Evolutionary conservation across 2,888 invertebrate species (phyloP).

Genomic region (Dusona sp.): DNA sequence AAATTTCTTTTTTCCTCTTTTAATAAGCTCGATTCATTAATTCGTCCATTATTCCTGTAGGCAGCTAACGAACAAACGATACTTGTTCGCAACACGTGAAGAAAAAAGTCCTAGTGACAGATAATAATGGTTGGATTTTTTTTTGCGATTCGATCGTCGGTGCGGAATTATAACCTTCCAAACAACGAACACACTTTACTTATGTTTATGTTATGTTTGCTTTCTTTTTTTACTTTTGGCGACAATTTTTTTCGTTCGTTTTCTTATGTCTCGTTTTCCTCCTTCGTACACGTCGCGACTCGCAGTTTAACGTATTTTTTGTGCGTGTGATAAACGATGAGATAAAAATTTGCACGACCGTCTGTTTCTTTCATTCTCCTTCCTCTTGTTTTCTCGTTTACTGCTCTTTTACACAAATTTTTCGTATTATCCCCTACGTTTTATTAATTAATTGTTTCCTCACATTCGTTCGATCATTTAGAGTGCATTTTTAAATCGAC

Average conservation of each 20-base stretch:
- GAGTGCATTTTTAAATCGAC: slow-evolving; percentile 29
- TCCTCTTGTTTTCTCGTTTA: neutral
- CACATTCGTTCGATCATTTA: slow-evolving; percentile 31
- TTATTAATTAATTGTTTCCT: slow-evolving; percentile 33
- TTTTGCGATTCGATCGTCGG: slow-evolving; percentile 67
- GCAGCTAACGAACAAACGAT: slow-evolving; percentile 51
- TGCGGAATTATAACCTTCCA: slow-evolving; percentile 58
- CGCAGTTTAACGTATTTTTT: slow-evolving; percentile 58
- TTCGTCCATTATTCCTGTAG: slow-evolving; percentile 59
- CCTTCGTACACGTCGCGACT: slow-evolving; percentile 48
- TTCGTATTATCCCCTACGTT: slow-evolving; percentile 26
- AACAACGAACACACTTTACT: slow-evolving; percentile 68
- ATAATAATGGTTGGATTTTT: slow-evolving; percentile 27
- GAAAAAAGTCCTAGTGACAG: slow-evolving; percentile 45
- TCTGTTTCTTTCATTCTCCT: neutral
- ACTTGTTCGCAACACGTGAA: slow-evolving; percentile 22
- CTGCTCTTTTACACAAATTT: slow-evolving; percentile 18
- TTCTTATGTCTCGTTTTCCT: slow-evolving; percentile 4
- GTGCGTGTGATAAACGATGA: slow-evolving; percentile 40
- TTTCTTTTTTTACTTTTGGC: slow-evolving; percentile 24
- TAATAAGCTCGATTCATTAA: slow-evolving; percentile 70
- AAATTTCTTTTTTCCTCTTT: slow-evolving; percentile 50
- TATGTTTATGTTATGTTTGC: slow-evolving; percentile 39
- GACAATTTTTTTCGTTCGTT: slow-evolving; percentile 25
- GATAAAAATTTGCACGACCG: slow-evolving; percentile 24